A percentile compares a stretch with the other conserved stretches of the same genome.
phyloP scores from a whole-genome alignment of 2,797 vertebrate species.

The Mionectes olivaceus region DNA sequence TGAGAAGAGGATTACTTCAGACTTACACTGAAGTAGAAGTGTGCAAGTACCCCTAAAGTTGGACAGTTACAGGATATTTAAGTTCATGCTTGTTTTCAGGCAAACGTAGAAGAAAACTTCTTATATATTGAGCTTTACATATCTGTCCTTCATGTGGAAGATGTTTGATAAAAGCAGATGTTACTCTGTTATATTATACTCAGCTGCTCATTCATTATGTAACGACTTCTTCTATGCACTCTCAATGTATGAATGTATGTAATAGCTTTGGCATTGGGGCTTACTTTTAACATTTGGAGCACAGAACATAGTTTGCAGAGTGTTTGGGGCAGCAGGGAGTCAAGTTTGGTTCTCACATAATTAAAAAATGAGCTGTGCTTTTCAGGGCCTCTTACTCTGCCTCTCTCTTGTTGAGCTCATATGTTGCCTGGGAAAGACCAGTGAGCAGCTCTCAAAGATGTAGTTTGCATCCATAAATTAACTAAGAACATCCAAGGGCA shows the following conservation, averaged over 20 bases:
- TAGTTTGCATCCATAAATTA: constrained; percentile 20
- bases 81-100: neutral
- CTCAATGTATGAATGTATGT: neutral
- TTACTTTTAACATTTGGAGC: neutral
- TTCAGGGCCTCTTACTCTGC: neutral
- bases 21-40: neutral
- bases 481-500: neutral
- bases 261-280: neutral
- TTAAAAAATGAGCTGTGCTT: constrained; percentile 17
- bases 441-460: neutral
- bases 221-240: neutral
- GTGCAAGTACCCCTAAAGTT: neutral
- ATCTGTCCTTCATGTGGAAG: neutral
- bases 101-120: neutral
- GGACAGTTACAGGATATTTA: neutral
- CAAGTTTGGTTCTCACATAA: neutral
- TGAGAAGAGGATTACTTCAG: neutral
- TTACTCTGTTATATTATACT: neutral
- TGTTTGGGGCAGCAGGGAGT: neutral
- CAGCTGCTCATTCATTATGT: neutral
- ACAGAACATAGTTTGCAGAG: neutral
- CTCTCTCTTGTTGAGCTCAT: neutral
- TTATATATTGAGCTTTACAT: neutral
- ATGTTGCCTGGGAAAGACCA: neutral
- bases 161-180: neutral